Conservation (phyloP, 2,888 invertebrate genomes). For the Emmelina monodactyla region DNA sequence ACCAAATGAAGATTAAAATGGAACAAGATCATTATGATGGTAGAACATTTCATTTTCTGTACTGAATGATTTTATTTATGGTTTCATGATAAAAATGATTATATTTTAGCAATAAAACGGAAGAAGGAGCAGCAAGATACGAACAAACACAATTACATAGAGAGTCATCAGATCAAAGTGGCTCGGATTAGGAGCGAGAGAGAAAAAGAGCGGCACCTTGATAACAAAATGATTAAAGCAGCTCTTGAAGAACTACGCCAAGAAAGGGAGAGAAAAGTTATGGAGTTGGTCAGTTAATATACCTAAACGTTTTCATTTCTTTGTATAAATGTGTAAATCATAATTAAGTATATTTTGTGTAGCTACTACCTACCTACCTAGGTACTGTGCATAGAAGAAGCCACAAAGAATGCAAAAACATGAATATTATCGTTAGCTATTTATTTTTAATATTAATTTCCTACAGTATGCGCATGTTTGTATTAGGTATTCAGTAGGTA, state of each 20-base stretch:
- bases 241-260: conserved; percentile 32
- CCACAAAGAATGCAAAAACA: too few relatives aligned
- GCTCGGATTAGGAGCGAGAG: conserved; percentile 29
- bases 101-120: conserved; percentile 34
- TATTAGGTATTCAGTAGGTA: too few relatives aligned
- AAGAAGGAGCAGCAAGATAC: conserved; percentile 41
- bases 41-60: conserved; percentile 14
- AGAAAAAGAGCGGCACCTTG: conserved; percentile 32
- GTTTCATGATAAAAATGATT: not conserved
- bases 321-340: too few relatives aligned
- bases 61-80: not conserved
- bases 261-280: conserved; percentile 29
- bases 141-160: conserved; percentile 42
- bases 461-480: too few relatives aligned
- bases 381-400: too few relatives aligned
- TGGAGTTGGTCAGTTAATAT: conserved; percentile 37
- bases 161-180: conserved; percentile 37
- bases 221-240: conserved; percentile 29
- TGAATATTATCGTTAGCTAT: too few relatives aligned
- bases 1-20: conserved; percentile 43
- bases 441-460: too few relatives aligned
- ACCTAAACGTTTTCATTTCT: too few relatives aligned
- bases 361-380: too few relatives aligned
- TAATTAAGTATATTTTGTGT: too few relatives aligned
- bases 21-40: conserved; percentile 47